Base-by-base conservation (phyloP, 2,888 invertebrate species). In the Megaustenia siamemsis region DNA sequence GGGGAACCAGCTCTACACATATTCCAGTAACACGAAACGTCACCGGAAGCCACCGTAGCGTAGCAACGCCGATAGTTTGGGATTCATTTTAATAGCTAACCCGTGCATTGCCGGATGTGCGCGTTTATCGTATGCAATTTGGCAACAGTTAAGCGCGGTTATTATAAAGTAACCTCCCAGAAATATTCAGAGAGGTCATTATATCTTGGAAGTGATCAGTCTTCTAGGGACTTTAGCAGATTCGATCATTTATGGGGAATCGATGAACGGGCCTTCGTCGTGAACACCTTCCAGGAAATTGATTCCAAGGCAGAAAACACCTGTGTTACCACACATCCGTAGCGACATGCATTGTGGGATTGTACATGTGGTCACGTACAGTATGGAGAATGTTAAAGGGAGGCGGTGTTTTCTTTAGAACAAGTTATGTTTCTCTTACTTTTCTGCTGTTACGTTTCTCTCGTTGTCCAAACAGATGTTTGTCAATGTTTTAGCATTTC, bases 61-160 rank as follows among this genome's bases (percentile, higher is more conserved):
- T 78, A 78, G 78, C 78, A 78, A 78, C 78, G 43, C 60, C 40
- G 78, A 63, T 78, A 63, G 78, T 78, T 78, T 45, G 60, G 78
- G 78, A 63, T 63, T 78, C 78, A 40, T 63, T 66, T 63, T 63
- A 63, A 78, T 45, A 43, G 66, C 78, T 60, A 45, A 78, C 63
- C 43, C 78, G 40, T 40, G 78, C 66, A 35, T 32, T 18, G 45
- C 78, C 78, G 78, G 78, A 78, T 78, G 40, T 63, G 63, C 8
- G 40, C 66, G 45, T 60, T 78, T 78, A 78, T 78, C 45, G 78
- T 43, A 40, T 78, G 78, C 78, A 78, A 78, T 78, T 78, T 78
- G 63, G 63, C 38, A 40, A 78, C 78, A 78, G 78, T 66, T 28
- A 28, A 28, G 63, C 43, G 32, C 28, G 66, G 21, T 24, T 45